Base-by-base conservation (phyloP, 2,113 vertebrate genomes). In the Rhagologus leucostigma region DNA sequence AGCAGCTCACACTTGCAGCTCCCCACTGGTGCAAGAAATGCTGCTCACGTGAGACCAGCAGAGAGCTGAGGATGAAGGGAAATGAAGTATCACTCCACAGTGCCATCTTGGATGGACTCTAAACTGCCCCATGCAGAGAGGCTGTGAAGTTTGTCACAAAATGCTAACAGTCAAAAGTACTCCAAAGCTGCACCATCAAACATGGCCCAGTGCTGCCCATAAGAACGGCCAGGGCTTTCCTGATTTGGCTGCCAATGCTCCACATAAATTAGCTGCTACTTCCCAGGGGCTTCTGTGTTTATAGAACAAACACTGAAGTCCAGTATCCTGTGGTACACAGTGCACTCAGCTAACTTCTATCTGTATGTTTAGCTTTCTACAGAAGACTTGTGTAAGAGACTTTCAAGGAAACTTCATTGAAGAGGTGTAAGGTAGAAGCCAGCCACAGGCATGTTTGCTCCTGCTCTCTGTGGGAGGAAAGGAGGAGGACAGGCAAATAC, bases 401-500 rank as follows among this genome's bases (percentile, higher is more conserved):
- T 77, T 88, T 75, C 52, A 83, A 86, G 90, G 60, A 77, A 84
- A 32, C 52, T 77, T 69, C 75, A 75, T 71, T 94, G 85, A 93
- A 96, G 92, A 47, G 68, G 75, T 7, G 2, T 32, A 75, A 95
- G 90, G 83, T 56, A 60, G 68, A 33, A 96, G 70, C 5, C 59
- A 92, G 93, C 67, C 76, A 69, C 64, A 68, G 87, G 79, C 68
- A 75, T 0, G 0, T 81, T 80, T 79, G 55, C 82, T 93, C 79
- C 82, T 79, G 59, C 47, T 90, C 71, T 92, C 88, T 3, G 5
- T 86, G 88, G 95, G 92, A 94, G 69, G 73, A 77, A 87, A 80
- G 56, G 35, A 83, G 89, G 74, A 83, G 88, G 68, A 44, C 83
- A 90, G 80, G 90, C 53, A 70, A 96, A 96, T 33, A 86, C 37